Conservation (phyloP, 2,888 invertebrate genomes). For the Odontocolon sp. region DNA sequence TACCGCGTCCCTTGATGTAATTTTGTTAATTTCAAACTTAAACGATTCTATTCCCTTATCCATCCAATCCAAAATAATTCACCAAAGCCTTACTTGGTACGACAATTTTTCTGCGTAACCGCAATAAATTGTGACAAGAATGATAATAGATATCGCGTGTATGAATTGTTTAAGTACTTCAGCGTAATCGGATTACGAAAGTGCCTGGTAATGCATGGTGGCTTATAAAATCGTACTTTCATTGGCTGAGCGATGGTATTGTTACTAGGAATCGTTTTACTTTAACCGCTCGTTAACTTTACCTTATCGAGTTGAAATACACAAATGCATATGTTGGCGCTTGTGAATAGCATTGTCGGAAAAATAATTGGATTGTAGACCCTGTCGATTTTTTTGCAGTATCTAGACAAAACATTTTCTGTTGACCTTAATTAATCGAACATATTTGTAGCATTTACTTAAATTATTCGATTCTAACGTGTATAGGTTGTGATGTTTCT, state of each 20-base stretch:
- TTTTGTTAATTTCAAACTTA: too few relatives aligned
- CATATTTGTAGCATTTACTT: neutral
- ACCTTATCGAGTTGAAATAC: constrained; percentile 25
- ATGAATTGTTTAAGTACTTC: constrained; percentile 39
- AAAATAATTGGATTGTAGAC: constrained; percentile 36
- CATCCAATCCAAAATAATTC: too few relatives aligned
- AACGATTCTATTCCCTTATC: too few relatives aligned
- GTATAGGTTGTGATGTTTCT: neutral
- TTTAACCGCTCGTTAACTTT: too few relatives aligned
- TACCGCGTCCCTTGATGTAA: too few relatives aligned
- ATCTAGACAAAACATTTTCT: neutral
- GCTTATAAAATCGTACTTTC: neutral
- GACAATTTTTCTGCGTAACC: constrained; percentile 46
- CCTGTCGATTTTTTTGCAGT: constrained; percentile 15
- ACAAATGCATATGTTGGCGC: constrained; percentile 13
- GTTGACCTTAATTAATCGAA: neutral
- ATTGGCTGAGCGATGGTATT: neutral
- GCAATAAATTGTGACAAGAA: constrained; percentile 52
- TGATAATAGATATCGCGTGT: constrained; percentile 19
- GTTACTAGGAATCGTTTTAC: too few relatives aligned
- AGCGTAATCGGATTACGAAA: constrained; percentile 10
- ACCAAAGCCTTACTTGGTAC: constrained; percentile 28
- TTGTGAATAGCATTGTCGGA: constrained; percentile 12
- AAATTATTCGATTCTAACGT: neutral
- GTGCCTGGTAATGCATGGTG: constrained; percentile 32